Base-by-base conservation (phyloP, 2,113 vertebrate genomes). In the Vidua macroura region DNA sequence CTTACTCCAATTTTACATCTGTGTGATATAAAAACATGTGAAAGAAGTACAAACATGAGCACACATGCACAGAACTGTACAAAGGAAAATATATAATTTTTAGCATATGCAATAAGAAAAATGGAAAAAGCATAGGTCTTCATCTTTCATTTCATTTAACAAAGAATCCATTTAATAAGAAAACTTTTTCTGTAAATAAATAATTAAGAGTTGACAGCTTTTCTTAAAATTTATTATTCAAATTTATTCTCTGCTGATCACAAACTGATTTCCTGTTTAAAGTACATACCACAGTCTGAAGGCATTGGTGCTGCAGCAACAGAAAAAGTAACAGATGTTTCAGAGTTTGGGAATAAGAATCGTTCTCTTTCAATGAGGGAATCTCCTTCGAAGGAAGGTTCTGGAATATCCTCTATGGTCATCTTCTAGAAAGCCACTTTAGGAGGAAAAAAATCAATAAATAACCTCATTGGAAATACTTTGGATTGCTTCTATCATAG, bases 231-330 rank as follows among this genome's bases (percentile, higher is more conserved):
- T 10, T 68, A 51, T 27, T 52, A 70, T 59, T 73, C 43, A 64
- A 7, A 39, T 59, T 51, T 77, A 56, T 55, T 83, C 11, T 62
- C 51, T 88, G 48, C 17, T 52, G 41, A 76, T 35, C 22, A 62
- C 22, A 89, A 85, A 62, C 31, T 56, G 1, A 39, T 44, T 35
- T 95, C 66, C 41, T 67, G 13, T 51, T 81, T 49, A 14, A 84
- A 58, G 35, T 51, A 97, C 99, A 87, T 98, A 99, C 99, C 99
- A 35, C 98, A 99, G 96, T 99, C 99, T 23, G 97, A 98, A 97
- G 99, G 99, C 99, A 99, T 99, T 37, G 99, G 99, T 91, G 98
- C 99, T 56, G 99, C 99, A 68, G 98, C 98, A 96, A 99, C 98
- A 89, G 98, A 99, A 97, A 99, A 99, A 78, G 98, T 98, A 58